phyloP scores from a whole-genome alignment of 2,888 invertebrate genomes.

The Cryptocephalus moraei region DNA sequence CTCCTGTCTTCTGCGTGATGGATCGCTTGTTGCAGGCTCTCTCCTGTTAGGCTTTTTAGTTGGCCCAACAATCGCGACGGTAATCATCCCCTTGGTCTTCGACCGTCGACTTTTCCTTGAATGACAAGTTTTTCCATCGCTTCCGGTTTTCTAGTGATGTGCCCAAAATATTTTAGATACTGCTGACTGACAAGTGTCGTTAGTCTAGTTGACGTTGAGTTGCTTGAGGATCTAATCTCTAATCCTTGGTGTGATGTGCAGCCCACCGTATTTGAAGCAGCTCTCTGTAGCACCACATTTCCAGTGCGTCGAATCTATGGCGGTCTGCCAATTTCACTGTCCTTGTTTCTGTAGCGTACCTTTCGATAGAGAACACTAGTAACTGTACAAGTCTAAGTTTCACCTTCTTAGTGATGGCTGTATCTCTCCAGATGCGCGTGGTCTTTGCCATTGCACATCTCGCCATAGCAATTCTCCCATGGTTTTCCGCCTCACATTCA shows the following conservation, averaged over 20 bases:
- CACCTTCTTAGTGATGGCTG: neutral
- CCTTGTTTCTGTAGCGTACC: neutral
- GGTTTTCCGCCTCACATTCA: neutral
- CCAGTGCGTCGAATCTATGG: neutral
- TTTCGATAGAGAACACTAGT: neutral
- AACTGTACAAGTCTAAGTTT: neutral
- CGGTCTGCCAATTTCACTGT: slow-evolving; percentile 1
- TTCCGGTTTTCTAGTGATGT: neutral
- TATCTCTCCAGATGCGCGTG: neutral
- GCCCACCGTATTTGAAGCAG: neutral
- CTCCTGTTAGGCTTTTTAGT: no score
- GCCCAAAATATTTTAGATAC: neutral
- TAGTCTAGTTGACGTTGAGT: neutral
- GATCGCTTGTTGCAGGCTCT: no score
- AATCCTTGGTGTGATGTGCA: neutral
- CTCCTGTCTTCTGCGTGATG: no score
- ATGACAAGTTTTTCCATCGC: no score
- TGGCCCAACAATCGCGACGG: no score
- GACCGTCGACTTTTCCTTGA: no score
- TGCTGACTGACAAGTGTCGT: neutral
- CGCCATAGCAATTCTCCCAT: neutral
- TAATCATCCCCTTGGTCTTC: no score
- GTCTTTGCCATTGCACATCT: neutral
- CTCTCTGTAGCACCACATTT: neutral
- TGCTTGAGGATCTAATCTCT: neutral